These are phyloP conservation scores for Drosophila diplacantha DNA, from an alignment of 2,888 invertebrate genomes.

Conservation along the genomic window DNA sequence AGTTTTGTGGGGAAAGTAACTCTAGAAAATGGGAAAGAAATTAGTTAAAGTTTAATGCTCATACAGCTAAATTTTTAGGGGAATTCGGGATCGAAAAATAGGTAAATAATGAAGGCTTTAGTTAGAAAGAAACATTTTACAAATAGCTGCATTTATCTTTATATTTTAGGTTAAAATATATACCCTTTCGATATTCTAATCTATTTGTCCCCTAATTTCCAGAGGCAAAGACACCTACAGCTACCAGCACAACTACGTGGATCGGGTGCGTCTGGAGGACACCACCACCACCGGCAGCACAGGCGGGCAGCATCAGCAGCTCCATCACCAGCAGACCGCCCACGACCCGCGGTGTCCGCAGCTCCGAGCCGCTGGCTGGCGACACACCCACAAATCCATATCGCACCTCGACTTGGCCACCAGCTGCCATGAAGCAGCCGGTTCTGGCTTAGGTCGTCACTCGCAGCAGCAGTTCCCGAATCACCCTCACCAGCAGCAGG, in stretches of 20 bases:
- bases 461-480: slow-evolving; percentile 15
- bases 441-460: slow-evolving; percentile 69
- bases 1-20: background rate
- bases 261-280: slow-evolving; percentile 77
- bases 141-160: no score
- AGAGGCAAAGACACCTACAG: slow-evolving; percentile 74
- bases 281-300: slow-evolving; percentile 46
- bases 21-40: background rate
- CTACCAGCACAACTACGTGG: slow-evolving; percentile 77
- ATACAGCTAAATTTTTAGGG: no score
- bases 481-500: slow-evolving; percentile 36
- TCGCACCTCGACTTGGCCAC: slow-evolving; percentile 80
- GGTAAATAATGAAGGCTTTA: no score
- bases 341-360: slow-evolving; percentile 66
- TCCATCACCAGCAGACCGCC: slow-evolving; percentile 34
- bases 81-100: no score
- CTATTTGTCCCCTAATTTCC: background rate
- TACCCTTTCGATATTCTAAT: no score
- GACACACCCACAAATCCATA: slow-evolving; percentile 76
- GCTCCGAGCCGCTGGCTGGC: slow-evolving; percentile 77
- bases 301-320: slow-evolving; percentile 47
- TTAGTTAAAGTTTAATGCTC: background rate
- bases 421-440: slow-evolving; percentile 74
- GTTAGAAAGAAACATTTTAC: no score
- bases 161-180: no score